These are phyloP conservation scores for Sebastes steindachneri DNA, from an alignment of 2,797 vertebrate genomes.

Conservation along the genomic window DNA sequence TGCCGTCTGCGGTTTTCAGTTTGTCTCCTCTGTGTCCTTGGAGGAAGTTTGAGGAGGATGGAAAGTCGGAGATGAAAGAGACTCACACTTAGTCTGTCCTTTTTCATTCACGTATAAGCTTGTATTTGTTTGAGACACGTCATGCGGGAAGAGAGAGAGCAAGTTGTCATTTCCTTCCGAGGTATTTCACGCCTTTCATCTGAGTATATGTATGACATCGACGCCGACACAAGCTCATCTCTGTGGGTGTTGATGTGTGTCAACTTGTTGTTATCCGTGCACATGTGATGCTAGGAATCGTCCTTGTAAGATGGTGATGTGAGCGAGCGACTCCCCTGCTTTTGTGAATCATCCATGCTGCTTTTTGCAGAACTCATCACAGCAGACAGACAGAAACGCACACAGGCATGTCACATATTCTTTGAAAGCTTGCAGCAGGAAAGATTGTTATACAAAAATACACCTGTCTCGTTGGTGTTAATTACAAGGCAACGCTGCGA, in stretches of 20 bases:
- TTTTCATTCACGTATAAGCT: conserved; percentile 7
- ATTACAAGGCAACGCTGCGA: background rate
- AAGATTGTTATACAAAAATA: conserved; percentile 18
- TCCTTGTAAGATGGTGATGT: conserved; percentile 11
- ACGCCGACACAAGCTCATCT: conserved; percentile 12
- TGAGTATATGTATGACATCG: conserved; percentile 9
- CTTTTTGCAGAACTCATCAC: conserved; percentile 9
- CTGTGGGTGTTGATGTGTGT: conserved; percentile 24
- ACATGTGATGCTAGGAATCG: conserved; percentile 19
- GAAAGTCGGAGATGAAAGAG: conserved; percentile 18
- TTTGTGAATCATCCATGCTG: conserved; percentile 50
- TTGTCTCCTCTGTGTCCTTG: conserved; percentile 35
- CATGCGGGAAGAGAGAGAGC: conserved; percentile 1
- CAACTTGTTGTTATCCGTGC: conserved; percentile 6
- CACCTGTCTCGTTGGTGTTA: conserved; percentile 14
- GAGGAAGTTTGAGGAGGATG: conserved; percentile 19
- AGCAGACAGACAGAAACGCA: background rate
- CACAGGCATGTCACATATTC: conserved; percentile 1
- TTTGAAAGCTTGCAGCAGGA: conserved; percentile 10
- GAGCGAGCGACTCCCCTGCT: conserved; percentile 15
- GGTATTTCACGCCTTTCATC: conserved; percentile 21
- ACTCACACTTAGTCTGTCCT: background rate
- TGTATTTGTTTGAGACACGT: conserved; percentile 19
- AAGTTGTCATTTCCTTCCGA: conserved; percentile 14
- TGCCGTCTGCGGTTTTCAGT: conserved; percentile 47